phyloP scores from a whole-genome alignment of 1,140 invertebrate species.

The Saccostrea glomerata region DNA sequence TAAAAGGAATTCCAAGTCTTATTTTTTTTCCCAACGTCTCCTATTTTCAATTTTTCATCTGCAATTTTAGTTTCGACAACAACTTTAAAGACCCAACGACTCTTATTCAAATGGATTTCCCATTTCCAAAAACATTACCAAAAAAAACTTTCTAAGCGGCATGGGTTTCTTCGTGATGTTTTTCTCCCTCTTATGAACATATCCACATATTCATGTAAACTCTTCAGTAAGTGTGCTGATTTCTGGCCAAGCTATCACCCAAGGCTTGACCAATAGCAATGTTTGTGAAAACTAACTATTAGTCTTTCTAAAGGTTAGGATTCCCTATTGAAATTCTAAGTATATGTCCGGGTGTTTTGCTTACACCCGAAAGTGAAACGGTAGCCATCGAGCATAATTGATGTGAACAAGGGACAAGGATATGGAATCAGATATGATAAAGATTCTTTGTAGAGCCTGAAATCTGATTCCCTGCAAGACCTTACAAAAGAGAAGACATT shows the following conservation, averaged over 20 bases:
- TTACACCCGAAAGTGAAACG: slow-evolving; percentile 63
- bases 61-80: not conserved
- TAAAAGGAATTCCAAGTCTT: not conserved
- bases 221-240: too few species aligned
- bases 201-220: too few species aligned
- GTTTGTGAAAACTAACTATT: not conserved
- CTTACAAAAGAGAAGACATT: slow-evolving; percentile 47
- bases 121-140: not conserved
- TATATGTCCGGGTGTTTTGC: slow-evolving; percentile 47
- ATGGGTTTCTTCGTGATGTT: not conserved
- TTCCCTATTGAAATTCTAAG: not conserved
- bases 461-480: slow-evolving; percentile 57
- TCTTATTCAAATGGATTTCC: not conserved
- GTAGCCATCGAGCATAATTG: slow-evolving; percentile 66
- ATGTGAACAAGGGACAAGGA: slow-evolving; percentile 63
- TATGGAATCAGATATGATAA: slow-evolving; percentile 58
- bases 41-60: not conserved
- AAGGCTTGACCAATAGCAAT: not conserved
- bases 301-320: not conserved
- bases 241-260: too few species aligned
- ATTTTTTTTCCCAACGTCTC: not conserved
- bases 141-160: not conserved
- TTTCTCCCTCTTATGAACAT: too few species aligned
- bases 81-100: not conserved
- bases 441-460: slow-evolving; percentile 59